Evolutionary conservation across 2,113 vertebrate species (phyloP).

Genomic region (Pogona vitticeps): DNA sequence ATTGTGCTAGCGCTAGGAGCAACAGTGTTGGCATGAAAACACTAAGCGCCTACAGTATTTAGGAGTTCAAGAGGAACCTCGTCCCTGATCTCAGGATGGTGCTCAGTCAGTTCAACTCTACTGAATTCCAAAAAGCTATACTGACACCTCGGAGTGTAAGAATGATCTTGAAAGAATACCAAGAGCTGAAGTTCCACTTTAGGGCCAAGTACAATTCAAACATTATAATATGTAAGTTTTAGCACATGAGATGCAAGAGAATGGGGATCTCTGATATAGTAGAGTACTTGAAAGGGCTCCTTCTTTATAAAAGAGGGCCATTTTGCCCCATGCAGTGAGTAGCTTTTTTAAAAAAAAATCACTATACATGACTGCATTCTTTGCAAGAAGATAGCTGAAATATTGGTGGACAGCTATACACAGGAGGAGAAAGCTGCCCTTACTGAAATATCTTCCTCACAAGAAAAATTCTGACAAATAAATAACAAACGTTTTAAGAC

Average conservation of each 20-base stretch:
- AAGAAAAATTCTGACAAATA: not conserved
- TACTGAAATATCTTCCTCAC: not conserved
- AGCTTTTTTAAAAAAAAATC: not conserved
- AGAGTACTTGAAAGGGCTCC: not conserved
- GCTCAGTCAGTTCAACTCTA: not conserved
- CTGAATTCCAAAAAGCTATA: constrained; percentile 10
- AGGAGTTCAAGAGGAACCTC: too few relatives aligned
- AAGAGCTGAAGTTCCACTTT: not conserved
- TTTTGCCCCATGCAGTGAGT: not conserved
- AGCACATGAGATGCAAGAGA: not conserved
- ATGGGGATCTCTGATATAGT: not conserved
- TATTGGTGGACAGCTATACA: not conserved
- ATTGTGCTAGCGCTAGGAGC: constrained; percentile 6
- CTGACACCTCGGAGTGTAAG: not conserved
- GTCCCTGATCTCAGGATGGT: too few relatives aligned
- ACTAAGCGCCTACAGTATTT: too few relatives aligned
- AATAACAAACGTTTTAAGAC: not conserved
- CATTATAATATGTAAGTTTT: not conserved
- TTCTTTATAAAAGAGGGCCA: not conserved
- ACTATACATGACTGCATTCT: not conserved
- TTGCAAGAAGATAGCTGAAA: not conserved
- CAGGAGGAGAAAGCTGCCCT: too few relatives aligned
- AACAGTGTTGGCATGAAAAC: too few relatives aligned
- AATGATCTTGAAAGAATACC: not conserved
- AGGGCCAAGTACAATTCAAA: not conserved